Percentiles rank a stretch among this genome's conserved stretches.
Conservation (phyloP, 2,113 vertebrate species). For the Zosterops borbonicus region DNA sequence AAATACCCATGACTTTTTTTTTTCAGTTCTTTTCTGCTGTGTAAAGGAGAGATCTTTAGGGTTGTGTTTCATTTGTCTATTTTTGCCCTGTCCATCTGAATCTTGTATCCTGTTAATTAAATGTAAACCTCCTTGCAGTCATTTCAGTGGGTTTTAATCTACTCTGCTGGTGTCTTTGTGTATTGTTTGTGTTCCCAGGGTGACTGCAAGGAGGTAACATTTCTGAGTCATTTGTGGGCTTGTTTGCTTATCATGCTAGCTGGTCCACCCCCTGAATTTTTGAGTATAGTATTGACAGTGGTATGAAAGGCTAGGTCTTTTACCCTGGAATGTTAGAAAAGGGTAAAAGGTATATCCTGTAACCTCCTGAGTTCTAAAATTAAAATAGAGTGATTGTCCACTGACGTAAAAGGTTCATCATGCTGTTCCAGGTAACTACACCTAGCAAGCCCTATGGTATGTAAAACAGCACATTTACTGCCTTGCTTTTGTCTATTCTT, state of each 20-base stretch:
- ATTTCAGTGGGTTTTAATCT: not conserved
- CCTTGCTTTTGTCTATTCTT: not conserved
- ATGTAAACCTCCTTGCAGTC: not conserved
- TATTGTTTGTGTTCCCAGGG: not conserved
- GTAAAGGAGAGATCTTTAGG: not conserved
- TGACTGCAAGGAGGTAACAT: not conserved
- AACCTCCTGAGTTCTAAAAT: not conserved
- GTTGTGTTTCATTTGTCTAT: not conserved
- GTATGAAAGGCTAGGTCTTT: not conserved
- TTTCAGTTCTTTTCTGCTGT: not conserved
- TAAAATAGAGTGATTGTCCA: not conserved
- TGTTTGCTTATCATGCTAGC: not conserved
- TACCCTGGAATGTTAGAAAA: not conserved
- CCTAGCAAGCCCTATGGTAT: not conserved
- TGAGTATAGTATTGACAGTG: not conserved
- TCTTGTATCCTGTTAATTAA: not conserved
- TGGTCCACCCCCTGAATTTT: not conserved
- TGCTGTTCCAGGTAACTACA: not conserved
- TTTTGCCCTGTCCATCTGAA: not conserved
- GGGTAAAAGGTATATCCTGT: not conserved
- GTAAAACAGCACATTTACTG: not conserved
- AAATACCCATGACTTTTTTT: not conserved
- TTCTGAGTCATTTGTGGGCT: not conserved
- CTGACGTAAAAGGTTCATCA: fast-evolving
- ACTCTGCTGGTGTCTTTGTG: not conserved